Evolutionary conservation across 30 jellyfish, hydroid and myxozoan species (phyloP).

Genomic region (Pelagia noctiluca): DNA sequence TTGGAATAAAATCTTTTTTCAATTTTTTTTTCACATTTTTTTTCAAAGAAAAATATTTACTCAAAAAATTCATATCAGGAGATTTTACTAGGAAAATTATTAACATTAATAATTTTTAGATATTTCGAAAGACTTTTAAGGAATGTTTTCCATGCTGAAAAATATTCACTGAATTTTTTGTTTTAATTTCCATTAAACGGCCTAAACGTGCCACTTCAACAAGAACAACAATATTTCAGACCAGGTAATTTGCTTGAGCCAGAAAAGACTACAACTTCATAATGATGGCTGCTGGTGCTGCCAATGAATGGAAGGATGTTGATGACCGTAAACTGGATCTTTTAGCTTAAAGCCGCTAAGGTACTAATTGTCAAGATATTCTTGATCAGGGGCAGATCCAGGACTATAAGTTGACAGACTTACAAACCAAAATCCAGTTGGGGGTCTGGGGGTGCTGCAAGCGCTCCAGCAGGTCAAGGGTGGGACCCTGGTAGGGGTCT

Average conservation of each 20-base stretch:
- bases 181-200: not conserved
- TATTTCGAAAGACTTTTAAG: not conserved
- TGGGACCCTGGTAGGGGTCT: too few relatives aligned
- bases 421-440: too few relatives aligned
- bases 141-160: too few relatives aligned
- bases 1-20: not conserved
- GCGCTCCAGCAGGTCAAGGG: too few relatives aligned
- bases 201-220: slow-evolving; percentile 4
- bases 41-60: not conserved
- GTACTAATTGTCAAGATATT: slow-evolving; percentile 13
- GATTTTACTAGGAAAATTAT: not conserved
- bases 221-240: not conserved
- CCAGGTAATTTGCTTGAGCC: not conserved
- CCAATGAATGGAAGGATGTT: slow-evolving; percentile 2
- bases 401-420: too few relatives aligned
- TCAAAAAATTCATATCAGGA: not conserved
- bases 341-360: slow-evolving; percentile 18
- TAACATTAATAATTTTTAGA: not conserved
- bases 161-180: not conserved
- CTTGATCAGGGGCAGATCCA: too few relatives aligned
- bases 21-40: too few relatives aligned
- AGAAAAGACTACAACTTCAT: slow-evolving; percentile 12
- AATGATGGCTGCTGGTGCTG: slow-evolving; percentile 16
- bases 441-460: too few relatives aligned
- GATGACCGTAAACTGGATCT: slow-evolving; percentile 11